Base-by-base conservation (phyloP, 2,797 vertebrate genomes). In the Lepus oiostolus region DNA sequence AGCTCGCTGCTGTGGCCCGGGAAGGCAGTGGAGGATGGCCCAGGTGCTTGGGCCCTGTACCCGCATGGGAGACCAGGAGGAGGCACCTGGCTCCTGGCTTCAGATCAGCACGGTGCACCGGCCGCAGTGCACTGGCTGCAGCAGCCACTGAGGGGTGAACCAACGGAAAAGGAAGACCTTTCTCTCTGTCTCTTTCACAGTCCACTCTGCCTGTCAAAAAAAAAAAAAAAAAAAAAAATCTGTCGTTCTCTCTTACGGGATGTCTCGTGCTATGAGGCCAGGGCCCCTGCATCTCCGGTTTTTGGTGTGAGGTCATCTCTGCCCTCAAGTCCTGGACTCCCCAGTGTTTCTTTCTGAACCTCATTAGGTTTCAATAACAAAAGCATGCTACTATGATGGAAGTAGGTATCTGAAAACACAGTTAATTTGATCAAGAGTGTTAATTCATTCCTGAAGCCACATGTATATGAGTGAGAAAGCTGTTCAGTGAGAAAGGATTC, bases 391-490 rank as follows among this genome's bases (percentile, higher is more conserved):
- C 17, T 47, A 28, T 32, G 32, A 63, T 42, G 71, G 62, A 93
- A 93, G 83, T 60, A 68, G 19, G 67, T 75, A 86, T 88, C 12
- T 94, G 80, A 94, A 91, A 96, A 70, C 50, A 91, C 10, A 10
- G 93, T 74, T 96, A 94, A 96, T 92, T 95, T 93, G 82, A 87
- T 85, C 54, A 85, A 60, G 72, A 79, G 32, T 90, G 74, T 63
- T 85, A 95, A 93, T 96, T 93, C 65, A 83, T 84, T 93, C 82
- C 38, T 58, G 28, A 85, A 96, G 32, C 54, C 76, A 63, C 28
- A 24, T 3, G 58, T 32, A 6, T 38, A 52, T 65, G 17, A 90
- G 32, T 75, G 74, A 90, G 58, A 62, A 7, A 54, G 24, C 63
- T 91, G 70, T 90, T 90, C 70, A 47, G 70, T 88, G 60, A 90